Evolutionary conservation across 2,113 vertebrate species (phyloP).

Genomic region (Tyto alba): DNA sequence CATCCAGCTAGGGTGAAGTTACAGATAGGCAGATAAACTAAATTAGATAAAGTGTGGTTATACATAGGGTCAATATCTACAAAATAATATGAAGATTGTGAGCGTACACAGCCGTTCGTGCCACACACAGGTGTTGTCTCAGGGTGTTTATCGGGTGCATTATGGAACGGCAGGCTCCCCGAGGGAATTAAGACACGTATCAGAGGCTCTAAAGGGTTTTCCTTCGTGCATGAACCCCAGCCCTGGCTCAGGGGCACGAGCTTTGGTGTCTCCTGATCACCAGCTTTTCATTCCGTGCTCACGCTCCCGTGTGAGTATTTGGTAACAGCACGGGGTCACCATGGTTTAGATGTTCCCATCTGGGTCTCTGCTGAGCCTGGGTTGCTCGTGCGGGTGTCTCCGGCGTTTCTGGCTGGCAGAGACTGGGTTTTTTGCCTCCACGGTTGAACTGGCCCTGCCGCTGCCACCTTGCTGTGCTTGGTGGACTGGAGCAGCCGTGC

Average conservation of each 20-base stretch:
- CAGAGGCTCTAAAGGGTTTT: neutral
- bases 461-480: neutral
- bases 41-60: neutral
- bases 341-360: neutral
- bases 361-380: neutral
- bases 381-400: neutral
- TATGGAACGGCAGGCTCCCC: neutral
- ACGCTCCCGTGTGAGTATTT: neutral
- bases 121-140: neutral
- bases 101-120: neutral
- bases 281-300: neutral
- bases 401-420: neutral
- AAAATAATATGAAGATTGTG: neutral
- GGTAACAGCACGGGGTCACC: too few species aligned
- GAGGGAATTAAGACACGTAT: neutral
- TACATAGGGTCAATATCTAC: neutral
- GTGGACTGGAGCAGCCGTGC: neutral
- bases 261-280: neutral
- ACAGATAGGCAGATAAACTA: neutral
- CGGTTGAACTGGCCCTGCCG: neutral
- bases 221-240: neutral
- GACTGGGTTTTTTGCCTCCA: neutral
- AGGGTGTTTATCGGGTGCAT: neutral
- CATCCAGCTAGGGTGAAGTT: neutral
- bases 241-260: neutral